Conservation (phyloP, 2,113 vertebrate species). For the Tamias sibiricus region DNA sequence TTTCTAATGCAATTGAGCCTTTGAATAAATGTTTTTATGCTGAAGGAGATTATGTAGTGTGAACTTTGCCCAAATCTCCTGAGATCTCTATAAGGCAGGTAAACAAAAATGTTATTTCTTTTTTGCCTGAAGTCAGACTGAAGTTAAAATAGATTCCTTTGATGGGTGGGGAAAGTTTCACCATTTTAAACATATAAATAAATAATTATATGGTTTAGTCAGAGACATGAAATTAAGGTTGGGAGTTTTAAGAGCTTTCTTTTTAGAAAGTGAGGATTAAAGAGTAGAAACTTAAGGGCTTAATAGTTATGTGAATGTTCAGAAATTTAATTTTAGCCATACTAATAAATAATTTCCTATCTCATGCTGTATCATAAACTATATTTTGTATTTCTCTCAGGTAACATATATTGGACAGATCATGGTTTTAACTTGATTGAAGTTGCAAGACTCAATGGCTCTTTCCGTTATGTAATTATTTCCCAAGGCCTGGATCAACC, state of each 20-base stretch:
- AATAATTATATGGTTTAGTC: background rate
- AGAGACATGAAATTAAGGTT: background rate
- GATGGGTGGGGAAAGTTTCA: background rate
- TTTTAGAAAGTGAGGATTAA: background rate
- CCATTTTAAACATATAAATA: background rate
- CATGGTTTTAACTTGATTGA: slow-evolving; percentile 98
- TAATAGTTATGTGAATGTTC: background rate
- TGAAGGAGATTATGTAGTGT: slow-evolving; percentile 51
- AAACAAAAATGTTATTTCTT: slow-evolving; percentile 57
- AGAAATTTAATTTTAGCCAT: slow-evolving; percentile 16
- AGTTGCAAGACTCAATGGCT: slow-evolving; percentile 95
- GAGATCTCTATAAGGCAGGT: slow-evolving; percentile 15
- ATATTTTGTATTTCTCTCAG: slow-evolving; percentile 83
- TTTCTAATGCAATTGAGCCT: slow-evolving; percentile 29
- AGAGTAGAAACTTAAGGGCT: background rate
- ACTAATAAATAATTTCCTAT: background rate
- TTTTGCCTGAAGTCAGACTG: slow-evolving; percentile 55
- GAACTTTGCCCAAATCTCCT: slow-evolving; percentile 62
- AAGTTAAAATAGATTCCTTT: background rate
- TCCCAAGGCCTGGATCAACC: slow-evolving; percentile 97
- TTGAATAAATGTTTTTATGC: slow-evolving; percentile 52
- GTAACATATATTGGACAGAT: slow-evolving; percentile 99
- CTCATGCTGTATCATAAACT: slow-evolving; percentile 7
- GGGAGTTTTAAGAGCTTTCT: background rate
- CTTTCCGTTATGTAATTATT: slow-evolving; percentile 96